Evolutionary conservation across 2,113 vertebrate genomes (phyloP), one percentile per base, ranked within the genome.

Genomic region (Engystomops pustulosus): DNA sequence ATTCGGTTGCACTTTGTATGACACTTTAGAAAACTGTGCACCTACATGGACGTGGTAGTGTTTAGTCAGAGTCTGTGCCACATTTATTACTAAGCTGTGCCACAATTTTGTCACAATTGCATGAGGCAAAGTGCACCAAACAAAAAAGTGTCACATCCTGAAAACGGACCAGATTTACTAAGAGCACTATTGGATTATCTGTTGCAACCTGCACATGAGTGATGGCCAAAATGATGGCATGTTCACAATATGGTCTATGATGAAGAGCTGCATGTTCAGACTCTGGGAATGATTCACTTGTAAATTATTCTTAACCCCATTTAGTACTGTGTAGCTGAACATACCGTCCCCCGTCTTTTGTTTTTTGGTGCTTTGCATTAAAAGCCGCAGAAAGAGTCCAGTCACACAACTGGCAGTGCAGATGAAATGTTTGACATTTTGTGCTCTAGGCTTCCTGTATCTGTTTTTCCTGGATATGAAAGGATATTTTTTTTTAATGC

Each of bases 381-480:
- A 69, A 81, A 81, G 47, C 65, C 45, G 17, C 79, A 70, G 60
- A 51, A n/a, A 81, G 45, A 45, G 30, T 47, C 79, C 79, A 53
- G 45, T 51, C 79, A 38, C 65, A 68, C 79, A 81, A 51, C 45
- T 70, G 47, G 79, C 80, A 34, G 51, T 32, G 41, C 47, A 20
- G n/a, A 74, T 83, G 80, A 62, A 83, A 74, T 62, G 80, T 83
- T 74, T 83, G 68, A 83, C 80, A 62, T 83, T 83, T 83, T 69
- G 68, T 82, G 80, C 49, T 82, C 80, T 44, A 17, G 34, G 51
- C 49, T 82, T 82, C 80, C 80, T 82, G 68, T 82, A 82, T 82
- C 80, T 83, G 69, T 83, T 83, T 83, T 72, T 83, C 53, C 68
- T 83, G 80, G 68, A 83, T 74, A 74, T 74, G 80, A 83, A 83